Evolutionary conservation across 1,140 invertebrate species (phyloP).

Genomic region (Cherax quadricarinatus): DNA sequence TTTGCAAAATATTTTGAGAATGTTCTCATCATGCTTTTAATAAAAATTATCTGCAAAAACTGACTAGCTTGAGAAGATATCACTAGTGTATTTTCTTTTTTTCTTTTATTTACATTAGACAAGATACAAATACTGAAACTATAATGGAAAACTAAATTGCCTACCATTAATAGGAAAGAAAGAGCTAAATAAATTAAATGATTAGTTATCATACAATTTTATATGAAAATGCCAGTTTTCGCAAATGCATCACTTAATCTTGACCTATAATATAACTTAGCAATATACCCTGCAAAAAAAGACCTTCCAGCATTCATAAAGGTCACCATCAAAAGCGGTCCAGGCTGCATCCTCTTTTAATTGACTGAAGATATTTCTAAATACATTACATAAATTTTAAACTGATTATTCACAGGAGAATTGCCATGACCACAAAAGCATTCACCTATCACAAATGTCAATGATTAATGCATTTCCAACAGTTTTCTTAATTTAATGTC

Average conservation of each 20-base stretch:
- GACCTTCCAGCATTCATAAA: neutral
- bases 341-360: conserved; percentile 11
- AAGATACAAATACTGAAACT: conserved; percentile 22
- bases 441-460: neutral
- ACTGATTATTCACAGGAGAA: neutral
- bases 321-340: neutral
- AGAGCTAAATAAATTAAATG: conserved; percentile 44
- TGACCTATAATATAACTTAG: conserved; percentile 37
- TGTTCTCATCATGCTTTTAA: conserved; percentile 12
- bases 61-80: conserved; percentile 56
- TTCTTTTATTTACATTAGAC: conserved; percentile 9
- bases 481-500: neutral
- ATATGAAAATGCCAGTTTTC: conserved; percentile 58
- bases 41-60: conserved; percentile 50
- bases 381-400: neutral
- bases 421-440: neutral
- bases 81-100: conserved; percentile 8
- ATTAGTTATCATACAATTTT: conserved; percentile 53
- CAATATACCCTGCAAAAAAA: conserved; percentile 57
- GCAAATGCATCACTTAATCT: conserved; percentile 41
- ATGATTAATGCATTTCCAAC: neutral
- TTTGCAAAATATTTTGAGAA: conserved; percentile 17
- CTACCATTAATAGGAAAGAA: conserved; percentile 43
- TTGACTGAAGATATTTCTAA: conserved; percentile 1
- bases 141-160: conserved; percentile 8